Evolutionary conservation across 2,888 invertebrate species (phyloP).

Genomic region (Cotesia congregata): DNA sequence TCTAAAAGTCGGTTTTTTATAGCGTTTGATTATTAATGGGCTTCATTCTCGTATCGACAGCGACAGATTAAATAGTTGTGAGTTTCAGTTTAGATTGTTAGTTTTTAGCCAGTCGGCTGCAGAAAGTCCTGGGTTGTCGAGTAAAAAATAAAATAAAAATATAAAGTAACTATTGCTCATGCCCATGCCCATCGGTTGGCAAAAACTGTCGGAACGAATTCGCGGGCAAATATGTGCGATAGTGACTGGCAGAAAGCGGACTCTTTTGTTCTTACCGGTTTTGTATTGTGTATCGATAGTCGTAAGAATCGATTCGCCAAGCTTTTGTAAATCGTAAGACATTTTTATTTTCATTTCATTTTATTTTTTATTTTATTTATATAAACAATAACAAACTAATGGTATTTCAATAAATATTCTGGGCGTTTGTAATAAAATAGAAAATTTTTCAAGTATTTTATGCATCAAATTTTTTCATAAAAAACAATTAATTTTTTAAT

Average conservation of each 20-base stretch:
- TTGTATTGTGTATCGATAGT: constrained; percentile 57
- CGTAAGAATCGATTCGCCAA: constrained; percentile 61
- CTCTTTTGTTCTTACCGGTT: constrained; percentile 51
- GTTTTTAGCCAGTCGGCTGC: too few relatives aligned
- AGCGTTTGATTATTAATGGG: too few relatives aligned
- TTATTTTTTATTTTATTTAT: constrained; percentile 6
- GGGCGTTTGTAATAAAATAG: too few relatives aligned
- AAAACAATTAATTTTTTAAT: too few relatives aligned
- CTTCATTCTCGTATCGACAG: too few relatives aligned
- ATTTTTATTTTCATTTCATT: background rate
- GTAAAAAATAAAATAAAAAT: constrained; percentile 13
- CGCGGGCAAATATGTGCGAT: constrained; percentile 58
- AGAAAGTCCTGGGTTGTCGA: background rate
- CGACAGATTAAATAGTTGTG: too few relatives aligned
- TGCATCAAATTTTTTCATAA: too few relatives aligned
- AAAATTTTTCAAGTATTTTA: too few relatives aligned
- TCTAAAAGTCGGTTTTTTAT: too few relatives aligned
- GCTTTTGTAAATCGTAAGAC: constrained; percentile 49
- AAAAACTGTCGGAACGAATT: constrained; percentile 57
- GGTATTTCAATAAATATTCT: constrained; percentile 10
- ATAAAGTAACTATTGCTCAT: background rate
- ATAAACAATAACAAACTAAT: background rate
- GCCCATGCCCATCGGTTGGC: background rate
- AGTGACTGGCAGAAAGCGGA: constrained; percentile 24
- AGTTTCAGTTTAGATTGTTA: too few relatives aligned